Conservation (phyloP, 2,113 vertebrate genomes). For the Elephas maximus region DNA sequence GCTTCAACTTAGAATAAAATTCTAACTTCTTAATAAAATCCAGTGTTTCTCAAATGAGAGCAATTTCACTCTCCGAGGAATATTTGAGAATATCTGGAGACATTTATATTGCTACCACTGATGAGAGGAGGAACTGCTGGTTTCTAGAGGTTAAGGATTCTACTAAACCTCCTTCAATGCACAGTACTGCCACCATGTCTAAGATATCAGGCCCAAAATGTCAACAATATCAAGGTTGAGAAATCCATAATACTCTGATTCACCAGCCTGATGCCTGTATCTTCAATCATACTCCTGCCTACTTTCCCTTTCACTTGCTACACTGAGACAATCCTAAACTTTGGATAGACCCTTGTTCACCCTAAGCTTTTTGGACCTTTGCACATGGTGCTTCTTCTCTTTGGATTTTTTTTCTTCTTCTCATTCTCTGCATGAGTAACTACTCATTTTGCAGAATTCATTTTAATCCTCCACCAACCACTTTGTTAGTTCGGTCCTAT, state of each 20-base stretch:
- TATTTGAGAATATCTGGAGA: background rate
- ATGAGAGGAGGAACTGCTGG: accelerated
- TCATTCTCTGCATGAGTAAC: background rate
- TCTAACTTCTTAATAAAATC: background rate
- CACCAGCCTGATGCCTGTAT: background rate
- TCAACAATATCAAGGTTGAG: background rate
- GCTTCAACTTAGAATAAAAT: background rate
- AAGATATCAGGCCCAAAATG: background rate
- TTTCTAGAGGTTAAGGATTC: background rate
- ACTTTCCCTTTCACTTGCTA: background rate
- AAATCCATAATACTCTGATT: background rate
- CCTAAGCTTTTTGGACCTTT: background rate
- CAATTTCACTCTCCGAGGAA: background rate
- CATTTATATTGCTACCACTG: background rate
- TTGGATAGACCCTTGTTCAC: background rate
- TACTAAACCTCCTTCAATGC: background rate
- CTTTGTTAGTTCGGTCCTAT: background rate
- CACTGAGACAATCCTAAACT: background rate
- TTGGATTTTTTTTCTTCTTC: background rate
- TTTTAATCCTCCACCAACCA: background rate
- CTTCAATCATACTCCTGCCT: background rate
- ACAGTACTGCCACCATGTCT: background rate
- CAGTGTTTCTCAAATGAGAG: background rate
- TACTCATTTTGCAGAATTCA: background rate
- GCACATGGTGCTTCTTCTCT: background rate